Evolutionary conservation across 2,113 vertebrate genomes (phyloP), one percentile per base, ranked within the genome.

Genomic region (Sakesphorus luctuosus): DNA sequence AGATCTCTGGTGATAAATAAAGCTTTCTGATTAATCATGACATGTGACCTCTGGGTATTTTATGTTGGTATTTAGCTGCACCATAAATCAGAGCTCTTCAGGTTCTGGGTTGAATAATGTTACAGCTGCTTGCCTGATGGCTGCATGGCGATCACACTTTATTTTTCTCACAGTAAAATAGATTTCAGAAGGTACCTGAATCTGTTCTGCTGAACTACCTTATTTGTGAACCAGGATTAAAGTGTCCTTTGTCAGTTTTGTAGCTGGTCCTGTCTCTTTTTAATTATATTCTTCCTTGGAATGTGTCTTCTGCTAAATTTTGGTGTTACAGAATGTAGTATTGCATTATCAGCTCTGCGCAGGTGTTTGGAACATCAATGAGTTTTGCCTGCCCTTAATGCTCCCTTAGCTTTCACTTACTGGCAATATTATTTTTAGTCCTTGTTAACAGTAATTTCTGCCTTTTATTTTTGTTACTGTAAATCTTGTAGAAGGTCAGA

Each of bases 11-110:
- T 85, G 66, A 71, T 53, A 93, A 68, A 68, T 56, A 78, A 89
- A 84, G 29, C 61, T 79, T 91, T 91, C 36, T 92, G 50, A 53
- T 93, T 76, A 58, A 59, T 83, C 19, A 21, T 71, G 67, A 71
- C 43, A 15, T 25, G 35, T 3, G 9, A 58, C 73, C 79, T 88
- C 7, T 1, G 40, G 17, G 43, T 44, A 55, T 69, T 90, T 66
- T 77, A 19, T 69, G 2, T 50, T 92, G 28, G 13, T 74, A 17
- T 90, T 90, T 71, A 77, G 63, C 36, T 76, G 69, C 72, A 58
- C 62, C 36, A 10, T 80, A 73, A 62, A 73, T 77, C 21, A 3
- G 7, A 12, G 9, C 55, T 61, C 36, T 92, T 91, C n/a, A 40
- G 13, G 28, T 53, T 80, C 17, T 58, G n/a, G 87, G 28, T 25